Evolutionary conservation across 2,888 invertebrate genomes (phyloP).

Genomic region (Micropterix aruncella): DNA sequence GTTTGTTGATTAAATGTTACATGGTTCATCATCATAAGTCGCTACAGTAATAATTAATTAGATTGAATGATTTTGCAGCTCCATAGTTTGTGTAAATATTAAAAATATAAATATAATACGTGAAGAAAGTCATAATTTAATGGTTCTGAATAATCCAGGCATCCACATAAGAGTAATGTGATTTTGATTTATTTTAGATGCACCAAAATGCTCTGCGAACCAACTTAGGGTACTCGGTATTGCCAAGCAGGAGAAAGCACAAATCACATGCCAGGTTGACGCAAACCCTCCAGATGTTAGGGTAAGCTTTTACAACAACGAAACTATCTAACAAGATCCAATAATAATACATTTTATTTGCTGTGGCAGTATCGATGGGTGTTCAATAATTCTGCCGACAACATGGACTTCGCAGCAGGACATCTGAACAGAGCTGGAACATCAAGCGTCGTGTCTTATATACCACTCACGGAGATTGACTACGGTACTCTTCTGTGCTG

Average conservation of each 20-base stretch:
- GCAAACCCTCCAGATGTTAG: constrained; percentile 78
- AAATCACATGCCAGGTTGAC: constrained; percentile 78
- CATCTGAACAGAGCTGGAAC: constrained; percentile 64
- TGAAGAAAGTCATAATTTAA: too few species aligned
- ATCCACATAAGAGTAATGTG: too few species aligned
- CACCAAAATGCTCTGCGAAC: constrained; percentile 75
- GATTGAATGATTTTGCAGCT: too few species aligned
- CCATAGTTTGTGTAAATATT: too few species aligned
- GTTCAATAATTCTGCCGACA: constrained; percentile 80
- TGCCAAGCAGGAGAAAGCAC: constrained; percentile 78
- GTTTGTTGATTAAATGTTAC: too few species aligned
- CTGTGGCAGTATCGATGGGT: constrained; percentile 80
- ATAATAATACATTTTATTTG: too few species aligned
- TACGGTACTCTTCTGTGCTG: constrained; percentile 81
- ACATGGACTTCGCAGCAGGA: constrained; percentile 64
- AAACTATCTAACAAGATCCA: too few species aligned
- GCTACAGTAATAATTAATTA: too few species aligned
- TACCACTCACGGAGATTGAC: constrained; percentile 80
- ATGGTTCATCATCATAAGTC: too few species aligned
- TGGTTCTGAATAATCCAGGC: too few species aligned
- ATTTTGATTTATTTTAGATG: constrained; percentile 51
- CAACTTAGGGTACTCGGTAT: constrained; percentile 83
- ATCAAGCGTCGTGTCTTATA: constrained; percentile 72
- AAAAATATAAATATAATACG: too few species aligned
- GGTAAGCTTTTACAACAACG: too few species aligned